Percentiles rank a stretch among this genome's conserved stretches.
Conservation (phyloP, 2,888 invertebrate species). For the Platypus cylindrus region DNA sequence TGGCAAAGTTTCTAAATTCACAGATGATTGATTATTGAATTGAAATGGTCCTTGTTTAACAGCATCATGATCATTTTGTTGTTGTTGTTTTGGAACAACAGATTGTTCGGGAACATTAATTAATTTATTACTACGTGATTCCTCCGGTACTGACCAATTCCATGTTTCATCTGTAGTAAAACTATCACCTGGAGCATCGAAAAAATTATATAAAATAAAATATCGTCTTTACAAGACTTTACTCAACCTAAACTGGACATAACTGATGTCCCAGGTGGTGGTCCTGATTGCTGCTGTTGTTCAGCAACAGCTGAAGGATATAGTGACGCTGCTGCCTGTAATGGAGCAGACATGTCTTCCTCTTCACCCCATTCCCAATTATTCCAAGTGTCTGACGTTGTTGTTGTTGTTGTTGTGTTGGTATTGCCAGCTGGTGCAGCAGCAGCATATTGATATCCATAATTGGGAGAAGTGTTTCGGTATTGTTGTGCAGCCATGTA, state of each 20-base stretch:
- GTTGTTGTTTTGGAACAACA: no score
- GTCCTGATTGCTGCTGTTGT: constrained; percentile 5
- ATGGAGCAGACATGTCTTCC: constrained; percentile 30
- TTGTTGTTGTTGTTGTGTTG: constrained; percentile 6
- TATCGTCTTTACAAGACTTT: not conserved
- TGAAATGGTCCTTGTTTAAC: no score
- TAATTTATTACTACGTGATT: no score
- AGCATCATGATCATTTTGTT: no score
- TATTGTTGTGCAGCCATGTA: no score
- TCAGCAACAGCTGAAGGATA: constrained; percentile 7
- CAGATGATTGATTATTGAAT: constrained; percentile 36
- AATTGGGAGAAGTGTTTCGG: no score
- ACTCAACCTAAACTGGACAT: no score
- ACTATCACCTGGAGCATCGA: constrained; percentile 40
- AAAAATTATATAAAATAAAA: constrained; percentile 1
- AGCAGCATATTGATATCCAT: no score
- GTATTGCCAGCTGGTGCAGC: no score
- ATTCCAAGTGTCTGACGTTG: constrained; percentile 34
- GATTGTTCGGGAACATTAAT: not conserved
- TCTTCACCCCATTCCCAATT: constrained; percentile 52
- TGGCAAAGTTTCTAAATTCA: constrained; percentile 52
- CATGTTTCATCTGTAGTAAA: constrained; percentile 45
- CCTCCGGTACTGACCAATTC: constrained; percentile 49
- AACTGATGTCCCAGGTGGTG: no score
- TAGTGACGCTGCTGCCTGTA: constrained; percentile 7